Evolutionary conservation across 2,113 vertebrate species (phyloP), one percentile per base, ranked within the genome.

Genomic region (Actenoides lindsayi): DNA sequence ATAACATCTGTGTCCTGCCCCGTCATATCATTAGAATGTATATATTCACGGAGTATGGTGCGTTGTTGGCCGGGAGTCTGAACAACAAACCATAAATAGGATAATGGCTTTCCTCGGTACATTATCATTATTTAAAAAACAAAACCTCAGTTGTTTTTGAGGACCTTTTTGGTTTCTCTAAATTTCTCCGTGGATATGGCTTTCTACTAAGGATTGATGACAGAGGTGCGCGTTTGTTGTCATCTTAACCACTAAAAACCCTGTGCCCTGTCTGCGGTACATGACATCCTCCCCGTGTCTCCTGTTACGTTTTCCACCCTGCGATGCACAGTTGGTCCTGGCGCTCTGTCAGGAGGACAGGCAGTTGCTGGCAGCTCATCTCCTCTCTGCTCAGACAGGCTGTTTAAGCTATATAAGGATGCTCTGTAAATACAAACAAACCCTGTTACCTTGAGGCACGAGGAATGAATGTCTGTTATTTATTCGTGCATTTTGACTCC

Each of bases 41-140:
- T 97, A 89, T 96, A 96, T 96, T 87, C 96, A 87, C 6, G 1
- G 77, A 46, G 31, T 78, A 87, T 78, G 76, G 89, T 93, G 74
- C 0, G 0, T 57, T 89, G 89, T 31, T 96, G 92, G 95, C 94
- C 73, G 69, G 81, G 83, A 96, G 69, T 89, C 95, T 91, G 92
- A 93, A 93, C 83, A 93, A 94, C 95, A 96, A 96, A 93, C 81
- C 90, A 90, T 87, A 95, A 96, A 96, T 93, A 96, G 89, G 92
- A 92, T 67, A 95, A 71, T 92, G 73, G 46, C 68, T 90, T 92
- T 80, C 87, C 71, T 90, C 78, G 60, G 33, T 77, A 90, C 57
- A 85, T 96, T 70, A 75, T 51, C 67, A 78, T 94, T 68, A 74
- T 91, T 96, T 95, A 89, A 54, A 71, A 68, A 94, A 75, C 76